phyloP scores from a whole-genome alignment of 2,888 invertebrate genomes.

The Eulithis testata region DNA sequence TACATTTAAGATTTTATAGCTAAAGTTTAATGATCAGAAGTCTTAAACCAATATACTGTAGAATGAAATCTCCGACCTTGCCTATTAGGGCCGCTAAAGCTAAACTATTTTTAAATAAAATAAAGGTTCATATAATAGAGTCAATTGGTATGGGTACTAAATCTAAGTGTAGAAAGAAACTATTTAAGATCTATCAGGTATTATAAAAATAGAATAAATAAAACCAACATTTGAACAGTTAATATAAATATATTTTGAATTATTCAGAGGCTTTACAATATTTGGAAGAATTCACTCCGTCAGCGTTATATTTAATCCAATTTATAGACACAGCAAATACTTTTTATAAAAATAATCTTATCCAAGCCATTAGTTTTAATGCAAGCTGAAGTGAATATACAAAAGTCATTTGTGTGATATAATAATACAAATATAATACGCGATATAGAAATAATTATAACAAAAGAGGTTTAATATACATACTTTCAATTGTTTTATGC shows the following conservation, averaged over 20 bases:
- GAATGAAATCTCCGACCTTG: no score
- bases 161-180: no score
- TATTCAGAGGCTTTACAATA: conserved; percentile 85
- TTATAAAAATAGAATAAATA: conserved; percentile 52
- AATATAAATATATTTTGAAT: conserved; percentile 85
- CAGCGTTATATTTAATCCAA: conserved; percentile 60
- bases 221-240: conserved; percentile 82
- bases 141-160: no score
- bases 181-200: not conserved
- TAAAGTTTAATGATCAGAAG: no score
- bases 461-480: conserved; percentile 20
- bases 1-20: no score
- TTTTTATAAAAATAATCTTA: conserved; percentile 59
- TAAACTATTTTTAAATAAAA: no score
- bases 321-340: conserved; percentile 59
- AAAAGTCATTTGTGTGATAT: conserved; percentile 36
- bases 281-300: conserved; percentile 80
- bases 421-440: conserved; percentile 22
- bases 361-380: conserved; percentile 60
- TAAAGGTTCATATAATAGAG: no score
- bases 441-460: conserved; percentile 22
- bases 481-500: conserved; percentile 17
- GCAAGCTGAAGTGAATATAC: conserved; percentile 40
- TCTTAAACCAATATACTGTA: no score
- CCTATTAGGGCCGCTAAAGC: no score